Base-by-base conservation (phyloP, 64 coral and sea anemone genomes). In the Montipora foliosa region DNA sequence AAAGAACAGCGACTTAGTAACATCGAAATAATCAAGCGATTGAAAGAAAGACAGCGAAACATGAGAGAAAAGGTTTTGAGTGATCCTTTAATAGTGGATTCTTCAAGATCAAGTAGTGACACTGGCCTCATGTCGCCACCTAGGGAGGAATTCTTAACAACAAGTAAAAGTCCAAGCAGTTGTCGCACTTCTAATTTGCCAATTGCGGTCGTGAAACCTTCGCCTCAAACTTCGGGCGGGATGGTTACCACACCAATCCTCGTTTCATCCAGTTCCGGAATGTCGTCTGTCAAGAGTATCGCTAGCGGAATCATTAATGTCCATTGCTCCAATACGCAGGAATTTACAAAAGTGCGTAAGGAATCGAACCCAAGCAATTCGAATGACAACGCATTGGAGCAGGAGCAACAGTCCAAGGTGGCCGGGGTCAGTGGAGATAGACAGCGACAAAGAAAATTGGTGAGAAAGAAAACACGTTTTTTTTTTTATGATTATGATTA, bases 1-100 rank as follows among this genome's bases (percentile, higher is more conserved):
- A 86, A 86, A 86, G 82, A 86, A 14, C 82, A 72, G 19, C 64
- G 82, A 24, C 82, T 46, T 5, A 86, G 82, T 46, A 86, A 86
- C 47, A 86, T 86, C 2, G 82, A 70, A 47, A 86, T 86, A 8
- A 22, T 86, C 16, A 86, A 50, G 66, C 68, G 67, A 44, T 44
- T 86, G 62, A 44, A 86, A 24, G 66, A 86, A 72, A 86, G 50
- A 16, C 64, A 86, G 44, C 67, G 19, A 50, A 86, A 19, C 8
- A 86, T 86, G 45, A 86, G 82, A 17, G 16, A 86, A 29, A 62
- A 86, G 62, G 50, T 86, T 14, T 21, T n/a, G 47, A 45, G 37
- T 22, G 82, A 86, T 86, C 44, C 45, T 51, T 71, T 49, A 72
- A 8, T 22, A 21, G 5, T 5, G 21, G 68, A 71, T 21, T 21